Evolutionary conservation across 2,888 invertebrate genomes (phyloP), one percentile per base, ranked within the genome.

Genomic region (Monochamus alternatus): DNA sequence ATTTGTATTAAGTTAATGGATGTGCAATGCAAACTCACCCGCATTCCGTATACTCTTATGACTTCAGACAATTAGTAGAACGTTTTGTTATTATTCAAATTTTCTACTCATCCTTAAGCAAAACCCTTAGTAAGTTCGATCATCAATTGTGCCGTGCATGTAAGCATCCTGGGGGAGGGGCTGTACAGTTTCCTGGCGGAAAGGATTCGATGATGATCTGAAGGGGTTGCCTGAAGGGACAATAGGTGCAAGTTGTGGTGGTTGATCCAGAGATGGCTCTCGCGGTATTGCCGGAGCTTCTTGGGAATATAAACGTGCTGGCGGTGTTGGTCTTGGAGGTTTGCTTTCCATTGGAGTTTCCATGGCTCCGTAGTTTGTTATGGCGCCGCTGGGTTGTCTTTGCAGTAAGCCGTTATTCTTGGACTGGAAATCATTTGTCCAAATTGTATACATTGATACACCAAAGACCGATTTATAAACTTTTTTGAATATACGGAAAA

Each of bases 161-260:
- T 92, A 92, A 10, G 88, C 81, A 78, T 93, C 92, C 78, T 92
- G 91, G 2, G 93, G 89, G 76, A 91, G 92, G 2, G 93, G 94
- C 86, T 94, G 94, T 7, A 94, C 92, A 5, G 91, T 91, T 82
- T 88, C 88, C 77, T 88, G 87, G 71, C 87, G 79, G 80, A 89
- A 89, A 3, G 89, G 89, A 75, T 89, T 89, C 72, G 86, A 86
- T 0, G 82, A 82, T 72, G 80, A 79, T 60, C 76, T 76, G 74
- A 87, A 87, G 9, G 87, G 87, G 80, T 87, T 87, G 4, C 82
- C 83, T n/a, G 80, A 66, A 5, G 84, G 78, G 14, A 83, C 80
- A 7, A 82, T 77, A 0, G 84, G 80, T 44, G 75, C 60, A 5
- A 22, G 76, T 22, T 71, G 81, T 43, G 74, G 78, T 10, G 73